phyloP scores from a whole-genome alignment of 2,888 invertebrate species.

The Gari tellinella region DNA sequence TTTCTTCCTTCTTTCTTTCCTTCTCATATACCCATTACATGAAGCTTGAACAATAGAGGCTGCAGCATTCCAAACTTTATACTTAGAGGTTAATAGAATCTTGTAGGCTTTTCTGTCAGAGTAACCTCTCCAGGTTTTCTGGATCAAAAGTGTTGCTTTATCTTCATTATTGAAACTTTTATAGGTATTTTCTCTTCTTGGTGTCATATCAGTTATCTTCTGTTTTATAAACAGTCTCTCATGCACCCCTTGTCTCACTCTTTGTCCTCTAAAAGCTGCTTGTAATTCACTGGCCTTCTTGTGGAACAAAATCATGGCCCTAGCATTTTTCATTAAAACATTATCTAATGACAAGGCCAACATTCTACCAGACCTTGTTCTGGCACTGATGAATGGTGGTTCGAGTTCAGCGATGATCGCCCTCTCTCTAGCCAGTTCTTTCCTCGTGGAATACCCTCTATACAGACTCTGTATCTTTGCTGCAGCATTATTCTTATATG shows the following conservation, averaged over 20 bases:
- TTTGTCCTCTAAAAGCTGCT: slow-evolving; percentile 44
- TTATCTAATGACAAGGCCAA: slow-evolving; percentile 39
- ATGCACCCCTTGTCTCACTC: slow-evolving; percentile 23
- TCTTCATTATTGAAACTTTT: slow-evolving; percentile 30
- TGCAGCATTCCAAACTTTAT: slow-evolving; percentile 16
- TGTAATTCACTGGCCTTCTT: slow-evolving; percentile 47
- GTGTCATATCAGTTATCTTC: slow-evolving; percentile 24
- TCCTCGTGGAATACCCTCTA: slow-evolving; percentile 42
- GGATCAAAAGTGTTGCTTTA: slow-evolving; percentile 41
- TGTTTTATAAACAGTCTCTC: slow-evolving; percentile 33
- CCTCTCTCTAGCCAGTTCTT: slow-evolving; percentile 33
- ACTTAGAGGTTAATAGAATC: slow-evolving; percentile 14
- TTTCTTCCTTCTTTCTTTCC: slow-evolving; percentile 19
- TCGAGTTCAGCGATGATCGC: slow-evolving; percentile 33
- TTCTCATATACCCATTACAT: slow-evolving; percentile 33
- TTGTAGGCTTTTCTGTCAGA: slow-evolving; percentile 34
- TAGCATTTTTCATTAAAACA: slow-evolving; percentile 39
- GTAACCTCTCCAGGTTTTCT: slow-evolving; percentile 54
- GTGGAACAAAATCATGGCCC: slow-evolving; percentile 50
- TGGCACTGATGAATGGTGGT: slow-evolving; percentile 42
- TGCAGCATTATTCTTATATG: slow-evolving; percentile 30
- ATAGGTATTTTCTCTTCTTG: slow-evolving; percentile 24
- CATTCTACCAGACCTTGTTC: slow-evolving; percentile 37
- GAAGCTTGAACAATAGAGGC: slow-evolving; percentile 42
- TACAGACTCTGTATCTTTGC: slow-evolving; percentile 49